Evolutionary conservation across 2,113 vertebrate species (phyloP).

Genomic region (Montifringilla adamsi): DNA sequence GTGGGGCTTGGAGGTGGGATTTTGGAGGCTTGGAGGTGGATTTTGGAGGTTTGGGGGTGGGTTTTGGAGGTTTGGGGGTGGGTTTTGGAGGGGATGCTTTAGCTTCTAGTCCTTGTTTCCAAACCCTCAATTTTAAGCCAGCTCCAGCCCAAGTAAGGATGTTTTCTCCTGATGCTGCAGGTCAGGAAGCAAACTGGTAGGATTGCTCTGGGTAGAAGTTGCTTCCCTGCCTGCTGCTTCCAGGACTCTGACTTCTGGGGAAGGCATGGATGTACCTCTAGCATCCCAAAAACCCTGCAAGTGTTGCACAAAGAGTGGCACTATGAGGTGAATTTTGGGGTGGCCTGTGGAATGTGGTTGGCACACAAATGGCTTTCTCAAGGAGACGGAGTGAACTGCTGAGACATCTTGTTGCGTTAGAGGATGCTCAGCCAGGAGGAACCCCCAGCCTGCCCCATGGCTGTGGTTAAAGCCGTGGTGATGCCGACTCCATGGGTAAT

Average conservation of each 20-base stretch:
- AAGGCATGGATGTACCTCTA: no score
- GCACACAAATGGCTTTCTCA: fast-evolving
- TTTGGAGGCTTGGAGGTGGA: neutral
- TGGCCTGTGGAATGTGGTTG: fast-evolving
- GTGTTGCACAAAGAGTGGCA: no score
- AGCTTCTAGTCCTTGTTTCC: neutral
- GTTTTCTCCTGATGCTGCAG: neutral
- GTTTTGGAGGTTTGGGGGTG: neutral
- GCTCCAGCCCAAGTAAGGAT: neutral
- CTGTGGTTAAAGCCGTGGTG: neutral
- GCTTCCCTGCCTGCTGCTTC: neutral
- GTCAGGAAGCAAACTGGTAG: neutral
- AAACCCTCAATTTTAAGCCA: neutral
- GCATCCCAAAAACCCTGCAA: neutral
- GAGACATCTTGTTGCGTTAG: neutral
- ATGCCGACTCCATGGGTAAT: neutral
- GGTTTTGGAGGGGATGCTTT: neutral
- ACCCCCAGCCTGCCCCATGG: neutral
- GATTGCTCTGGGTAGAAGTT: neutral
- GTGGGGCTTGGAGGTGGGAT: neutral
- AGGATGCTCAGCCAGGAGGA: neutral
- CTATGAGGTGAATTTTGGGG: neutral
- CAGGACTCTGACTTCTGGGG: neutral
- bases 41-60: neutral
- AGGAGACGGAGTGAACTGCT: neutral